phyloP scores from a whole-genome alignment of 2,797 vertebrate species.

The Argentina silus region DNA sequence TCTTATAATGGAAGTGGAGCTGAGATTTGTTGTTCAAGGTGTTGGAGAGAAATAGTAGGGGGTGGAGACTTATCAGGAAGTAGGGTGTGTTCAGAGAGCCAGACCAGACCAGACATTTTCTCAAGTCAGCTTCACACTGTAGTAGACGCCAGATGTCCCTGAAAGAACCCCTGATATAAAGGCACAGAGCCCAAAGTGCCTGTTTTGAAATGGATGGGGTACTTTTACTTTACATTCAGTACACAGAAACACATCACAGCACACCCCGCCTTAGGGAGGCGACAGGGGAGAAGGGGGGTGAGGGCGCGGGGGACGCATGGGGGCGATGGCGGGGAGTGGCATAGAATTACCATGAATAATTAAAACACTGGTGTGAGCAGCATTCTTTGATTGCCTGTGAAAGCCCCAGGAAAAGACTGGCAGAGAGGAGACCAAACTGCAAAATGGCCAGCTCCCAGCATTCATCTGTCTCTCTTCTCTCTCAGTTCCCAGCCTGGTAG shows the following conservation, averaged over 20 bases:
- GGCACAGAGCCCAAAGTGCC: slow-evolving; percentile 51
- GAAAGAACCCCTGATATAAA: slow-evolving; percentile 54
- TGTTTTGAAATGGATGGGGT: slow-evolving; percentile 67
- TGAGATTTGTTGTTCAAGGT: too few relatives aligned
- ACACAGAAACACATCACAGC: slow-evolving; percentile 76
- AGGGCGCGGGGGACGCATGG: not conserved
- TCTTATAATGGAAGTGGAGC: too few relatives aligned
- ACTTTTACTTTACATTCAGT: slow-evolving; percentile 63
- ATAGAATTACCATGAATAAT: slow-evolving; percentile 80
- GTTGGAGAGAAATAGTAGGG: too few relatives aligned
- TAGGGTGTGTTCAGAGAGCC: too few relatives aligned
- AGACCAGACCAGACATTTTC: too few relatives aligned
- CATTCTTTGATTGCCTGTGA: slow-evolving; percentile 81
- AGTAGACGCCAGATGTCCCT: slow-evolving; percentile 63
- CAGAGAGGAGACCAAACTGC: slow-evolving; percentile 74
- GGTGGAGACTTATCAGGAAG: too few relatives aligned
- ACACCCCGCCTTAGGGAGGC: slow-evolving; percentile 70
- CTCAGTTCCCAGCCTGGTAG: slow-evolving; percentile 52
- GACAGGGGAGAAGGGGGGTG: slow-evolving; percentile 53
- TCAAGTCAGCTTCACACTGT: not conserved
- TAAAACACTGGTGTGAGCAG: slow-evolving; percentile 76
- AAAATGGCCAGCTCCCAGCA: slow-evolving; percentile 75
- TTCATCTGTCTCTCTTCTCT: slow-evolving; percentile 31
- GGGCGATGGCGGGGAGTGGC: slow-evolving; percentile 59
- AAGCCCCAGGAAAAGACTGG: slow-evolving; percentile 76